Percentiles rank a stretch among this genome's conserved stretches.
phyloP scores from a whole-genome alignment of 2,797 vertebrate genomes.

The Lacerta viridis region DNA sequence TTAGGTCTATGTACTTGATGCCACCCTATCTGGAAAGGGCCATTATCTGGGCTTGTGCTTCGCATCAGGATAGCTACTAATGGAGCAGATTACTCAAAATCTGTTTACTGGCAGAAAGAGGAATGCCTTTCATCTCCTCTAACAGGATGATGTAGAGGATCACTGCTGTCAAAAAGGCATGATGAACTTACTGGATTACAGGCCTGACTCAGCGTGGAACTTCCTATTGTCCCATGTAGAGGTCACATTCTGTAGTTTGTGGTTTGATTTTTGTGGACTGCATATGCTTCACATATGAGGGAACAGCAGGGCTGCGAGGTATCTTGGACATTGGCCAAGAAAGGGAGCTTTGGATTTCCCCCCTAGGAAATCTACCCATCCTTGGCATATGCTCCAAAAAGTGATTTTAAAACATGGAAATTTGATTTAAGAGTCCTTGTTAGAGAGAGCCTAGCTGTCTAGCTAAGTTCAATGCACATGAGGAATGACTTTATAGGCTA shows the following conservation, averaged over 20 bases:
- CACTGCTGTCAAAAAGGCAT: neutral
- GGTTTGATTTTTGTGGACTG: neutral
- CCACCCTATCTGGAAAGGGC: neutral
- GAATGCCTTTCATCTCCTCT: neutral
- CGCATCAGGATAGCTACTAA: neutral
- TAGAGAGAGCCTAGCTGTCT: neutral
- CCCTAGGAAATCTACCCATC: neutral
- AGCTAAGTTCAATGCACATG: neutral
- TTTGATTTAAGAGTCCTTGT: neutral
- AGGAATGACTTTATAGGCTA: neutral
- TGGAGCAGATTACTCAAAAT: neutral
- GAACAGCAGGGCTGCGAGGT: neutral
- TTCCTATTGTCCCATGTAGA: neutral
- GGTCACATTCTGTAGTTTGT: neutral
- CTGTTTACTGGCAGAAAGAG: neutral
- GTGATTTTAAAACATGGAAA: neutral
- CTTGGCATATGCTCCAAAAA: neutral
- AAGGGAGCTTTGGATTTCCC: neutral
- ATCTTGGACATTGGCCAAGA: neutral
- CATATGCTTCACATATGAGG: neutral
- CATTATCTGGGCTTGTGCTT: neutral
- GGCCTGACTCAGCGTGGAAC: slow-evolving; percentile 5
- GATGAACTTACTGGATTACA: neutral
- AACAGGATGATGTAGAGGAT: neutral
- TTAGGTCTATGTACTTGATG: neutral